Evolutionary conservation across 2,888 invertebrate species (phyloP), one percentile per base, ranked within the genome.

Genomic region (Cosmopolites sordidus): DNA sequence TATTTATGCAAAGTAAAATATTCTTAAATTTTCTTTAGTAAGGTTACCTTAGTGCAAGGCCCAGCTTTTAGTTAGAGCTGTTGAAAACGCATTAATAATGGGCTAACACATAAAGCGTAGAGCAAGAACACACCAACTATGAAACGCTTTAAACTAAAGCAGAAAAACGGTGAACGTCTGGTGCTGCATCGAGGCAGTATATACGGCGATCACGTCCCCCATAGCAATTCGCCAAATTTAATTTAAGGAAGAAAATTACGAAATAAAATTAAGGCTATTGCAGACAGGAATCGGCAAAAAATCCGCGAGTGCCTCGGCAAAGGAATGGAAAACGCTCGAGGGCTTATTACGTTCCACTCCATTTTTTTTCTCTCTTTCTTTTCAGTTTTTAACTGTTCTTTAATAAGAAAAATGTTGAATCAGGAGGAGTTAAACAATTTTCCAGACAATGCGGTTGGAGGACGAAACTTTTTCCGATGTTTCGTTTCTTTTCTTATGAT

Each of bases 201-300:
- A 29, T 30, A 30, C 43, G 49, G 33, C 30, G 38, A 41, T 41
- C 63, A 60, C 60, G 63, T 64, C 59, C 50, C 62, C 61, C 54
- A 58, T 60, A 59, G 62, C 62, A 61, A 62, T 64, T 62, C 58
- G 50, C 58, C 61, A 60, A 63, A 60, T 62, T 62, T 61, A 58
- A 62, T 62, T 62, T 60, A 59, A 60, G 60, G 56, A 62, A 59
- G 60, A 60, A 58, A 54, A 59, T 55, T 51, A 51, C 51, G 44
- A 51, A 55, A 55, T 51, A 55, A 55, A 55, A 54, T 54, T 54
- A 55, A 51, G 51, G 51, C 51, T 55, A 55, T 55, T 54, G 45
- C 50, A 43, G 47, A 40, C 46, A 46, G 38, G 43, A 46, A 17
- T 45, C 45, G 37, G 29, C 27, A 47, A 50, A 51, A 54, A 46